These are phyloP conservation scores for Himantopus leucocephalus DNA, from an alignment of 2,113 vertebrate genomes.

Conservation along the genomic window DNA sequence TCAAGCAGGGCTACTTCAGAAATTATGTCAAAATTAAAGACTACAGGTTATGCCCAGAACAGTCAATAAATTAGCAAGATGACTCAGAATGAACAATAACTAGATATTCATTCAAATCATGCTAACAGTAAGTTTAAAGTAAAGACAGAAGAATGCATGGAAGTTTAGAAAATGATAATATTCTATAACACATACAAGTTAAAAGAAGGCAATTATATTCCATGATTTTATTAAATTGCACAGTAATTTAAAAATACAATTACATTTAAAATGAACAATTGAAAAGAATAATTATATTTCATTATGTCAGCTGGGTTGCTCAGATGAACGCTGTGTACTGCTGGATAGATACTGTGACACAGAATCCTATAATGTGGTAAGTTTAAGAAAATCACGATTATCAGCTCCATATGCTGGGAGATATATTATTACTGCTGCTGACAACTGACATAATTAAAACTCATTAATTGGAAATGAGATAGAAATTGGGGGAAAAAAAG, in stretches of 20 bases:
- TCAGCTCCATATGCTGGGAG: neutral
- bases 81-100: neutral
- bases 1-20: neutral
- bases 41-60: neutral
- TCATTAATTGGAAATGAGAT: neutral
- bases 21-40: neutral
- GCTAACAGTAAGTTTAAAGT: neutral
- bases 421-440: neutral
- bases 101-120: neutral
- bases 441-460: neutral
- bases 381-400: slow-evolving; percentile 31
- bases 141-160: neutral
- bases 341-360: neutral
- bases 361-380: neutral
- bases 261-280: slow-evolving; percentile 64
- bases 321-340: slow-evolving; percentile 11
- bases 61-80: neutral
- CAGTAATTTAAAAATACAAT: slow-evolving; percentile 61
- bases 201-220: slow-evolving; percentile 55
- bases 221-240: slow-evolving; percentile 61
- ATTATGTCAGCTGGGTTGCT: slow-evolving; percentile 51
- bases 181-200: slow-evolving; percentile 5
- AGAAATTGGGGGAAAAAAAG: neutral
- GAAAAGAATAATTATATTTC: slow-evolving; percentile 65
- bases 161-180: slow-evolving; percentile 1